These are phyloP conservation scores for Istiophorus platypterus DNA, from an alignment of 2,113 vertebrate species.

Conservation along the genomic window DNA sequence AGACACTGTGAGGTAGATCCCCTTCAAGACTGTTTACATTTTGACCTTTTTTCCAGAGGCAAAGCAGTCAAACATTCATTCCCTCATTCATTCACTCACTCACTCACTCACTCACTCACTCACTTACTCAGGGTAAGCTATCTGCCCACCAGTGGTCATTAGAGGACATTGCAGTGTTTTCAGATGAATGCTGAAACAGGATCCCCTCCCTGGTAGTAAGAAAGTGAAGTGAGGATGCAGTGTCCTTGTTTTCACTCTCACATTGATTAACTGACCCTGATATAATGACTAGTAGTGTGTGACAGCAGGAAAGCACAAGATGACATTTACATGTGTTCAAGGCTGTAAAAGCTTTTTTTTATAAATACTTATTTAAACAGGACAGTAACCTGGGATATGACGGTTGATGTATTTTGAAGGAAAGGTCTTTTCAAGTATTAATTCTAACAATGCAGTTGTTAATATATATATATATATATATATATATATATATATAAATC, in stretches of 20 bases:
- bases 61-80: background rate
- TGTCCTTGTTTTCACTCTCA: constrained; percentile 53
- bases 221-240: constrained; percentile 41
- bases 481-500: no score
- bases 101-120: background rate
- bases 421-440: background rate
- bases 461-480: no score
- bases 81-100: background rate
- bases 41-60: background rate
- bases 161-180: constrained; percentile 3
- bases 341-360: constrained; percentile 19
- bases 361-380: constrained; percentile 23
- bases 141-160: constrained; percentile 23
- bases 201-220: constrained; percentile 7
- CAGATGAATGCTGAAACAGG: background rate
- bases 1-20: background rate
- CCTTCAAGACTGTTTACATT: background rate
- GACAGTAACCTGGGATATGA: constrained; percentile 1
- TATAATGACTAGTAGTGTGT: constrained; percentile 39
- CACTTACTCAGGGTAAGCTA: background rate
- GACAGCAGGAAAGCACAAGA: constrained; percentile 43
- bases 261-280: constrained; percentile 69
- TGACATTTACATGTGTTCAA: constrained; percentile 23
- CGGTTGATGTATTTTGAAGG: background rate
- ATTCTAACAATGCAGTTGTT: background rate